Conservation (phyloP, 2,888 invertebrate genomes). For the Andrena fulva region DNA sequence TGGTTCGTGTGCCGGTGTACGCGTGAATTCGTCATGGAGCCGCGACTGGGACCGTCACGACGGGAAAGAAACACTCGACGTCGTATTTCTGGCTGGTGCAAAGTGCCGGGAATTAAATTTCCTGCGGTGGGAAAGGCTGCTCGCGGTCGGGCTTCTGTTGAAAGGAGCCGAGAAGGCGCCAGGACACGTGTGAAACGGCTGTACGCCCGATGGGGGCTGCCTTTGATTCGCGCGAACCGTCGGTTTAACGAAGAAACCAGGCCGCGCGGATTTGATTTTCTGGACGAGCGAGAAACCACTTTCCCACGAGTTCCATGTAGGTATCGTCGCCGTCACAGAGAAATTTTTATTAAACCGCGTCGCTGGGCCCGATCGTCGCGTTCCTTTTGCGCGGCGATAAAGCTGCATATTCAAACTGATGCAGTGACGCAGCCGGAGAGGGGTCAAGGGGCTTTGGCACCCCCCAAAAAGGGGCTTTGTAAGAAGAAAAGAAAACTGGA, state of each 20-base stretch:
- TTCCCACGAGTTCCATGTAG: slow-evolving; percentile 2
- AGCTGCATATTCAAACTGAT: slow-evolving; percentile 34
- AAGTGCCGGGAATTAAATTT: slow-evolving; percentile 75
- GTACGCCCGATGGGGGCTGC: slow-evolving; percentile 3
- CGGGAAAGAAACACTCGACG: slow-evolving; percentile 64
- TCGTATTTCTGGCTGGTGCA: slow-evolving; percentile 68
- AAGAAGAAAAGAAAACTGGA: too few relatives aligned
- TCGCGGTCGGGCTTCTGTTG: slow-evolving; percentile 29
- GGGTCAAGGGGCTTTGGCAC: too few relatives aligned
- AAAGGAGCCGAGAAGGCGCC: neutral
- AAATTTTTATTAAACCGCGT: slow-evolving; percentile 33
- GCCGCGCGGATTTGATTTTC: slow-evolving; percentile 44
- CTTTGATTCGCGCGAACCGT: slow-evolving; percentile 43
- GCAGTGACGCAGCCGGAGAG: neutral
- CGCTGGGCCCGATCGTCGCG: neutral
- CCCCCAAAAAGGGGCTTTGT: too few relatives aligned
- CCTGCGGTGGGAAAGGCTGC: slow-evolving; percentile 57
- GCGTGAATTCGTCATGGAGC: slow-evolving; percentile 49
- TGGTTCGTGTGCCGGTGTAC: slow-evolving; percentile 41
- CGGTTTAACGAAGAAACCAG: slow-evolving; percentile 50
- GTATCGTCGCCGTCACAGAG: neutral
- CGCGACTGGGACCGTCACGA: slow-evolving; percentile 56
- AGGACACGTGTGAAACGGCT: slow-evolving; percentile 16
- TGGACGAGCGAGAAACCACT: slow-evolving; percentile 25
- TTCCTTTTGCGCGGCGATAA: slow-evolving; percentile 1